Percentiles rank a stretch among this genome's conserved stretches.
Conservation (phyloP, 2,113 vertebrate genomes). For the Okapia johnstoni region DNA sequence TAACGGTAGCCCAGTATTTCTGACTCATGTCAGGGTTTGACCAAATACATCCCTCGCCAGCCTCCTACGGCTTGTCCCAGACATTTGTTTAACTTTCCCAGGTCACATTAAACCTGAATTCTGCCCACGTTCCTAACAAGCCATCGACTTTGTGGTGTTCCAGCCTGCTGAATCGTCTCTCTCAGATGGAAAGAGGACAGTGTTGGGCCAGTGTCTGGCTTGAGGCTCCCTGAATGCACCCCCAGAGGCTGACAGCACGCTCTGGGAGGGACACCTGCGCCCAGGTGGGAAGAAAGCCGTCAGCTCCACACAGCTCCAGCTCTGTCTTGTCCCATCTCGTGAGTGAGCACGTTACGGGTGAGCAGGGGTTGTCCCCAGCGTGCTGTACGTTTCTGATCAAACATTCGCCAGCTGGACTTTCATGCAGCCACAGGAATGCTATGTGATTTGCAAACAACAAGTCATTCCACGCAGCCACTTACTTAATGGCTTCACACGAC, state of each 20-base stretch:
- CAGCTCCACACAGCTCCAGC: rapidly evolving
- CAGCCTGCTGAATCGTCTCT: too few relatives aligned
- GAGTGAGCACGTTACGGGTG: rapidly evolving
- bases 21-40: neutral
- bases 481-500: neutral
- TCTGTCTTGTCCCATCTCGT: rapidly evolving
- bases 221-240: neutral
- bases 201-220: neutral
- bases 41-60: neutral
- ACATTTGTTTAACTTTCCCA: neutral
- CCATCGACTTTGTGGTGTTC: neutral
- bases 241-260: neutral
- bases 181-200: neutral
- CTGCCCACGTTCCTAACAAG: neutral
- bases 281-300: neutral
- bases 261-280: rapidly evolving
- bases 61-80: neutral
- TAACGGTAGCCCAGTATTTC: neutral
- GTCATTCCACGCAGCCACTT: rapidly evolving
- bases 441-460: neutral
- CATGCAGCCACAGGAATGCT: rapidly evolving
- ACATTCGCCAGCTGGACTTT: neutral
- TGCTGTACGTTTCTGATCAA: rapidly evolving
- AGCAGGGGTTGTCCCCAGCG: rapidly evolving
- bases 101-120: neutral